A percentile compares a stretch with the other conserved stretches of the same genome.
Evolutionary conservation across 2,888 invertebrate species (phyloP).

Genomic region (Ectobius pallidus): DNA sequence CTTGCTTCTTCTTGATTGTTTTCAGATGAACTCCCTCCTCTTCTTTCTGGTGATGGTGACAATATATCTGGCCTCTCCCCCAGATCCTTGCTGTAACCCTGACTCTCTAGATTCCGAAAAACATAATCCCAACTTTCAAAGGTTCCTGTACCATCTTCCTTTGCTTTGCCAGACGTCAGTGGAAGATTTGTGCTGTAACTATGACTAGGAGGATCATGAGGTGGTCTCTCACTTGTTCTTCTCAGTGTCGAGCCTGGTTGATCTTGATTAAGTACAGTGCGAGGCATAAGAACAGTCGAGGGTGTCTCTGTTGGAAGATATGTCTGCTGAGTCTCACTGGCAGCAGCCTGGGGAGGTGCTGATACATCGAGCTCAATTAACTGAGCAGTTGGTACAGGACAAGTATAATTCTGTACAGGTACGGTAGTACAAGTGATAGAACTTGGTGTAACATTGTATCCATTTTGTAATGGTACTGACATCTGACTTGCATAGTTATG

Average conservation of each 20-base stretch:
- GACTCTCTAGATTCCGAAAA: constrained; percentile 75
- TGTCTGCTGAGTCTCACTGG: constrained; percentile 32
- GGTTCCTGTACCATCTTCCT: constrained; percentile 69
- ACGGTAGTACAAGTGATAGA: constrained; percentile 11
- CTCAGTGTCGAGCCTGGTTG: not conserved
- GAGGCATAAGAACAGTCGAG: constrained; percentile 35
- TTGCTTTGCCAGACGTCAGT: constrained; percentile 54
- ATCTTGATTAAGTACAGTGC: constrained; percentile 19
- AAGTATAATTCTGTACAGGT: constrained; percentile 44
- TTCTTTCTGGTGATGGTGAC: constrained; percentile 25
- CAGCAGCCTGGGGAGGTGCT: constrained; percentile 29
- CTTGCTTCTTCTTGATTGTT: constrained; percentile 22
- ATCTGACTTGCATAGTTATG: constrained; percentile 27
- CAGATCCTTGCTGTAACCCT: constrained; percentile 69
- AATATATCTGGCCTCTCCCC: constrained; percentile 68
- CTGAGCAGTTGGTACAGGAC: constrained; percentile 67
- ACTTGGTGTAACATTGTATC: constrained; percentile 29
- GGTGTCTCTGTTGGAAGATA: constrained; percentile 36
- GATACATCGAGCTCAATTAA: constrained; percentile 64
- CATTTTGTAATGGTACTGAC: constrained; percentile 36
- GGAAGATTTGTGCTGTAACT: constrained; percentile 11
- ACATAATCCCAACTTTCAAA: constrained; percentile 81
- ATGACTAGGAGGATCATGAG: not conserved
- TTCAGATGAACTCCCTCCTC: not conserved
- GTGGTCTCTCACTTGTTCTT: constrained; percentile 40